phyloP scores from a whole-genome alignment of 2,888 invertebrate genomes.

The Podabrus alpinus region DNA sequence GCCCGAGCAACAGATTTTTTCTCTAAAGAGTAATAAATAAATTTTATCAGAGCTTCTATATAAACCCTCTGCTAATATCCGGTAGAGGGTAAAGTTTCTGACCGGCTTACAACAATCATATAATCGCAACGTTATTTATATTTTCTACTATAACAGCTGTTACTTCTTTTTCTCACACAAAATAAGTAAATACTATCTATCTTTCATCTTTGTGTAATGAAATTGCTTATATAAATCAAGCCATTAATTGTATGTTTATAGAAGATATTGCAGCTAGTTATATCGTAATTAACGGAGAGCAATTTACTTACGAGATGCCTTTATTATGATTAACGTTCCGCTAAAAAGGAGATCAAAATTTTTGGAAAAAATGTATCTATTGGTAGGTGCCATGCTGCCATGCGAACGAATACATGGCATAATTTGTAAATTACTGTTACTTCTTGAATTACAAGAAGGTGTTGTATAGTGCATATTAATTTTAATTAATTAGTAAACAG shows the following conservation, averaged over 20 bases:
- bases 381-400: background rate
- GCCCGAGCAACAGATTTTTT: background rate
- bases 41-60: conserved; percentile 1
- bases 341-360: background rate
- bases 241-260: background rate
- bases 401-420: background rate
- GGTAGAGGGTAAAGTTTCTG: conserved; percentile 1
- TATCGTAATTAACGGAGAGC: background rate
- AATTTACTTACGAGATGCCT: background rate
- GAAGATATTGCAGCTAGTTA: background rate
- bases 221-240: background rate
- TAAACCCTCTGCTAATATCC: conserved; percentile 2
- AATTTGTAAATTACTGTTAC: background rate
- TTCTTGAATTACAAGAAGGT: conserved; percentile 9
- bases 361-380: background rate
- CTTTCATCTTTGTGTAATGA: background rate
- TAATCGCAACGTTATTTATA: background rate
- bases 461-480: conserved; percentile 30
- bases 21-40: background rate
- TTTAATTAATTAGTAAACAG: conserved; percentile 20
- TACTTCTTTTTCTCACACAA: background rate
- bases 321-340: background rate
- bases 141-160: background rate
- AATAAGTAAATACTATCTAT: background rate
- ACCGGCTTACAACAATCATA: background rate